A percentile compares a stretch with the other conserved stretches of the same genome.
phyloP scores from a whole-genome alignment of 2,113 vertebrate genomes.

The Euleptes europaea region DNA sequence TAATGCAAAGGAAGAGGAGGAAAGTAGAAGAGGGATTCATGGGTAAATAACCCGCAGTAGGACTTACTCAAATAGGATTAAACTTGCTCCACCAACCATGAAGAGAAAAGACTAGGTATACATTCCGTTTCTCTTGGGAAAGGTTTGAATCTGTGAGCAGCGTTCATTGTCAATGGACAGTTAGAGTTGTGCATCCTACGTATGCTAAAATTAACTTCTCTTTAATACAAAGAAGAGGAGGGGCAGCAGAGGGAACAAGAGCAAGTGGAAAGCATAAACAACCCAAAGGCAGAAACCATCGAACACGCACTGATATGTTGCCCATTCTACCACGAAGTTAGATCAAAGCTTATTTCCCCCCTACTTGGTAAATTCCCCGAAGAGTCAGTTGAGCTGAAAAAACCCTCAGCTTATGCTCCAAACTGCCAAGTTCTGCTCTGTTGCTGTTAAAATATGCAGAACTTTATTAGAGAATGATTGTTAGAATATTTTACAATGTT shows the following conservation, averaged over 20 bases:
- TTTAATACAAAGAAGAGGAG: conserved; percentile 38
- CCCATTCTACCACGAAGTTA: too few relatives aligned
- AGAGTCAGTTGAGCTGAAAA: too few relatives aligned
- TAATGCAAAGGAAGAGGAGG: conserved; percentile 28
- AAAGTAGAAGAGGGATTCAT: conserved; percentile 37
- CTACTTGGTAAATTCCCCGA: too few relatives aligned
- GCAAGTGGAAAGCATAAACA: conserved; percentile 38
- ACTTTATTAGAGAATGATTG: too few relatives aligned
- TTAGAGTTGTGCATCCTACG: conserved; percentile 42
- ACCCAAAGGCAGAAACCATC: too few relatives aligned
- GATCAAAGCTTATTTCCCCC: too few relatives aligned
- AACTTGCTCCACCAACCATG: conserved; percentile 55
- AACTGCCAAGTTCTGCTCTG: too few relatives aligned
- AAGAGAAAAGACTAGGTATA: conserved; percentile 48
- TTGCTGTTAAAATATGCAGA: too few relatives aligned
- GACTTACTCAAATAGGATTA: conserved; percentile 56
- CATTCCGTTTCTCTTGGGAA: conserved; percentile 62
- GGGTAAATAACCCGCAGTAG: conserved; percentile 40
- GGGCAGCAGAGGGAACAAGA: conserved; percentile 4
- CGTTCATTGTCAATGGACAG: conserved; percentile 16
- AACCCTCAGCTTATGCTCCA: too few relatives aligned
- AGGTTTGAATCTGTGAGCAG: conserved; percentile 37
- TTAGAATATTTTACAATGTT: too few relatives aligned
- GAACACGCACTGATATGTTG: too few relatives aligned
- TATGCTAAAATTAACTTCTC: conserved; percentile 35